phyloP scores from a whole-genome alignment of 1,140 invertebrate genomes.

The Drosophila watanabei region DNA sequence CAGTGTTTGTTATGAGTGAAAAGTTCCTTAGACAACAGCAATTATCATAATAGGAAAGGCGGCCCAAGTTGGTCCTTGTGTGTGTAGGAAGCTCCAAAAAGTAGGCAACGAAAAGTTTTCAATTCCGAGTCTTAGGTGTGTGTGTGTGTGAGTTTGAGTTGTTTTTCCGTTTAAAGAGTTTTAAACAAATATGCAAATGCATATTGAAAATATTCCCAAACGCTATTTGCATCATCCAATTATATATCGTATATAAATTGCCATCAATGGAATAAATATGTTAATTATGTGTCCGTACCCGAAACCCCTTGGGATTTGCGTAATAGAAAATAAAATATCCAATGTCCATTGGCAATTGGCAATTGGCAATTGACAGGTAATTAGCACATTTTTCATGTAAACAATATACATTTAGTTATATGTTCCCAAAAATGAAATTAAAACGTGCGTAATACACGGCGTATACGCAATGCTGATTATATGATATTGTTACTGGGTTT shows the following conservation, averaged over 20 bases:
- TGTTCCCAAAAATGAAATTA: neutral
- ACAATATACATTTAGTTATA: neutral
- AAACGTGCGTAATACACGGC: neutral
- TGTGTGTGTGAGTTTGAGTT: neutral
- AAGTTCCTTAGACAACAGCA: slow-evolving; percentile 47
- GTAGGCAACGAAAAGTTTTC: slow-evolving; percentile 40
- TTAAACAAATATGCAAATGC: slow-evolving; percentile 36
- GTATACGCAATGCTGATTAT: slow-evolving; percentile 37
- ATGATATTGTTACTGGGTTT: slow-evolving; percentile 37
- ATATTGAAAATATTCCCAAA: neutral
- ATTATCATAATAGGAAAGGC: slow-evolving; percentile 70
- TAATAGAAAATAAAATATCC: slow-evolving; percentile 1
- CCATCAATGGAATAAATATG: slow-evolving; percentile 5
- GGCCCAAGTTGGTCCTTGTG: slow-evolving; percentile 11
- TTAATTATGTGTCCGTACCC: slow-evolving; percentile 8
- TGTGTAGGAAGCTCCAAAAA: slow-evolving; percentile 29
- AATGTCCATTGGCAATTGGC: neutral
- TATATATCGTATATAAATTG: slow-evolving; percentile 16
- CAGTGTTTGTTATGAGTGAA: slow-evolving; percentile 23
- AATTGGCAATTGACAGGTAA: slow-evolving; percentile 12
- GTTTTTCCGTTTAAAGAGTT: slow-evolving; percentile 14
- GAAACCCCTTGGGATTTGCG: neutral
- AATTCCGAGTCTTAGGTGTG: slow-evolving; percentile 2
- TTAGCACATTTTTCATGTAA: slow-evolving; percentile 15
- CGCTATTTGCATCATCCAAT: slow-evolving; percentile 15